Evolutionary conservation across 2,888 invertebrate species (phyloP), one percentile per base, ranked within the genome.

Genomic region (Schizotus pectinicornis): DNA sequence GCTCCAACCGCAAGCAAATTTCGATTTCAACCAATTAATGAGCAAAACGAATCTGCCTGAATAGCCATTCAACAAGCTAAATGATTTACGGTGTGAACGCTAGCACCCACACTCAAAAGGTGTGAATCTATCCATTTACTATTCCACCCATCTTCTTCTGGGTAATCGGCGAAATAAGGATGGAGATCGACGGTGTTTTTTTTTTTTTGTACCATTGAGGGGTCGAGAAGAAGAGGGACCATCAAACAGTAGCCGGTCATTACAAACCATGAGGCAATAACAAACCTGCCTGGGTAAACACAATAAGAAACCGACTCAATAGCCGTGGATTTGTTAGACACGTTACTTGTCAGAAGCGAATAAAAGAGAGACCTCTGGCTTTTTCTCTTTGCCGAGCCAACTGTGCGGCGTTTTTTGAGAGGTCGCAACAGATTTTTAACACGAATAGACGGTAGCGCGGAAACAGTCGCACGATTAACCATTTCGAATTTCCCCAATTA

Each of bases 191-290:
- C 3, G 13, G 11, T 9, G 3, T 8, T 11, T 7, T 14, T 36
- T 35, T 30, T 51, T 51, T 38, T 32, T 7, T 8, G 31, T 31
- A 12, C 11, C 9, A 45, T 45, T 12, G 34, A 45, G 45, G 47
- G 30, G 7, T 8, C 31, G 38, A 49, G 39, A 49, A 39, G 38
- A 39, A 11, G 31, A 37, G 39, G 37, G 12, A 55, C 52, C 48
- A 58, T 58, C 55, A 46, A 59, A 62, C 69, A 65, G 69, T 67
- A 69, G 70, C 72, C 68, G 67, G 69, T 72, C 72, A 73, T 74
- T 72, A 71, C 72, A 69, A 70, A 69, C 72, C 71, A 71, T 71
- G 66, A 64, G 70, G 67, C 70, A 74, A 72, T 72, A 71, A 71
- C 69, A 68, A 72, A 71, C 71, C 70, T 64, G 67, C 65, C 57